Evolutionary conservation across 2,888 invertebrate genomes (phyloP).

Genomic region (Andrena minutula): DNA sequence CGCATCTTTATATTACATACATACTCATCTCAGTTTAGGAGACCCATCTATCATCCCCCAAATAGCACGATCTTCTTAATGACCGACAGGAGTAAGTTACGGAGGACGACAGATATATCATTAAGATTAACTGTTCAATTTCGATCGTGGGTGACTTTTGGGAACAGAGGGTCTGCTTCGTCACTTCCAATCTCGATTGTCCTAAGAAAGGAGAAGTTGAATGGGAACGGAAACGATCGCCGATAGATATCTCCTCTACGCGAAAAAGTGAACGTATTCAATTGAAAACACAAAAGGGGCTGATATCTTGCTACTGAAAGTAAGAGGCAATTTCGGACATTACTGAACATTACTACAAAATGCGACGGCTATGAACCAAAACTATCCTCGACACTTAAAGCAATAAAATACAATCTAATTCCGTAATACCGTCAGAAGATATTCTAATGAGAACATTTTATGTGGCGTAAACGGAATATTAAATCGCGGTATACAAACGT

Average conservation of each 20-base stretch:
- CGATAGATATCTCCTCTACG: constrained; percentile 49
- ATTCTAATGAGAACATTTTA: constrained; percentile 1
- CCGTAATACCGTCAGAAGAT: too few relatives aligned
- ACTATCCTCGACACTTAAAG: not conserved
- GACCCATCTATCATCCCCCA: constrained; percentile 68
- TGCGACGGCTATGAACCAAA: not conserved
- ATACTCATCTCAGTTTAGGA: constrained; percentile 17
- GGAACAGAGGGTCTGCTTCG: constrained; percentile 57
- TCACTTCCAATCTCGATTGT: constrained; percentile 69
- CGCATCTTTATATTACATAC: not conserved
- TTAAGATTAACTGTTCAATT: constrained; percentile 78
- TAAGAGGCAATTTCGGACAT: constrained; percentile 19
- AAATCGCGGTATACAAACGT: too few relatives aligned
- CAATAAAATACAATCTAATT: not conserved
- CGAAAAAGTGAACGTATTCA: constrained; percentile 55
- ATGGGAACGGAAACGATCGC: constrained; percentile 55
- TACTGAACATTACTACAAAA: constrained; percentile 15
- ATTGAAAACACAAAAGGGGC: constrained; percentile 54
- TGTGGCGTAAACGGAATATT: too few relatives aligned
- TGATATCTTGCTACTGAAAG: constrained; percentile 33
- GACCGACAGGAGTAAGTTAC: constrained; percentile 53
- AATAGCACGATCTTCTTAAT: constrained; percentile 57
- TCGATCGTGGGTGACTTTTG: constrained; percentile 56
- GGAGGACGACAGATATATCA: constrained; percentile 73
- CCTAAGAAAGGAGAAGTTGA: constrained; percentile 38